These are phyloP conservation scores for Cryptoleucopteryx plumbea DNA, from an alignment of 2,113 vertebrate species.

Conservation along the genomic window DNA sequence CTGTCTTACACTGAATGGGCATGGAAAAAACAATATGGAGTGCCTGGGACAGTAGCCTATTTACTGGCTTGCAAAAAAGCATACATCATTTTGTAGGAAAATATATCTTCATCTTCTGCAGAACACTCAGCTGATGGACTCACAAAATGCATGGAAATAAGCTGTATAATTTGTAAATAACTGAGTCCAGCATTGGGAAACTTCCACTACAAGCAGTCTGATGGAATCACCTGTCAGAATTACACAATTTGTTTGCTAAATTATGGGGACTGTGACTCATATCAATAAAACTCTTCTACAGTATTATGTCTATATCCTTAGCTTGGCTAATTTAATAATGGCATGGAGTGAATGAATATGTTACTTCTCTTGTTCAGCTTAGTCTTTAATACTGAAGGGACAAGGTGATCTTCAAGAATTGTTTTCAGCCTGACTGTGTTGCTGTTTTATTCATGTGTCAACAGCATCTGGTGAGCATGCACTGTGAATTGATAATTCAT, in stretches of 20 bases:
- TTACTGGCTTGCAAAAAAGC: background rate
- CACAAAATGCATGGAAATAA: background rate
- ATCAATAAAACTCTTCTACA: background rate
- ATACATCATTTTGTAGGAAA: background rate
- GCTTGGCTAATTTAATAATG: slow-evolving; percentile 38
- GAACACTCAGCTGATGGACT: background rate
- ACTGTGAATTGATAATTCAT: slow-evolving; percentile 54
- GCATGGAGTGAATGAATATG: background rate
- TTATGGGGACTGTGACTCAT: background rate
- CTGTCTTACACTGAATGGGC: background rate
- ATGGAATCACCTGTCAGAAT: background rate
- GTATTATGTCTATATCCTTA: background rate
- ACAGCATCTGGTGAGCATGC: slow-evolving; percentile 52
- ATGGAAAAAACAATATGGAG: background rate
- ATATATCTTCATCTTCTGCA: background rate
- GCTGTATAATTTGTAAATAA: background rate
- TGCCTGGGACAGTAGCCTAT: background rate
- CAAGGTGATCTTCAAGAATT: slow-evolving; percentile 64
- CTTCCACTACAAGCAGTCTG: background rate
- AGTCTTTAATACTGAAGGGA: slow-evolving; percentile 25
- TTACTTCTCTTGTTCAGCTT: slow-evolving; percentile 36
- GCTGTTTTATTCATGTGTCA: slow-evolving; percentile 38
- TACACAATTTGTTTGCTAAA: slow-evolving; percentile 1
- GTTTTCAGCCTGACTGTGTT: slow-evolving; percentile 29
- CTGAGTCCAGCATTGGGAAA: background rate